Base-by-base conservation (phyloP, 2,888 invertebrate genomes). In the Nomada hirtipes region DNA sequence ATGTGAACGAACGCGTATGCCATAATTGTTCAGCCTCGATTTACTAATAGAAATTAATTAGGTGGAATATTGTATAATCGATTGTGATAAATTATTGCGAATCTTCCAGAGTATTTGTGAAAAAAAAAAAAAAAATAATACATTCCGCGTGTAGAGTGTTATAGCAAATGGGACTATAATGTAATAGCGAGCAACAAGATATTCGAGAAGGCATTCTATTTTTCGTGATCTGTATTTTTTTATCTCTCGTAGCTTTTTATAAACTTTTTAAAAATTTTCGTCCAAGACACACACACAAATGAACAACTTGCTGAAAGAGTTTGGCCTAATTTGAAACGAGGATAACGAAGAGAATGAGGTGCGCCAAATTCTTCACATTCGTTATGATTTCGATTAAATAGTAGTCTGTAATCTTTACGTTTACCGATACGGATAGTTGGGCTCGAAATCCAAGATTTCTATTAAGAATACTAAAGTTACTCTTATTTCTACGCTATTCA, bases 181-280 rank as follows among this genome's bases (percentile, higher is more conserved):
- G 20, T 11, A 20, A 85, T 81, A 85, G 74, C 75, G 79, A 82
- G 85, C 79, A 77, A 89, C 83, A 84, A 86, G 77, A 87, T 88
- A 88, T 87, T 91, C 81, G 85, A 92, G 91, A 91, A 36, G 89
- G 89, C 90, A 92, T 92, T 92, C 89, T 92, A 92, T 92, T 91
- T 92, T 92, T 91, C 89, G 91, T 92, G 91, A 93, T 91, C 90
- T 90, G 88, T 92, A 92, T 92, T 92, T 93, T 92, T 91, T 92
- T 90, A 92, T 89, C 86, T 87, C 85, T 89, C 81, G 90, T 91
- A 91, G 90, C 91, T 92, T 92, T 92, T 92, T 92, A 91, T 91
- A 92, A 91, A 89, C 85, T 90, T 90, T 89, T 84, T 68, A 88
- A 83, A 81, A 81, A 78, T 86, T 85, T 87, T 85, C 80, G 85